Evolutionary conservation across 2,888 invertebrate genomes (phyloP), one percentile per base, ranked within the genome.

Genomic region (Oxyteleia sp.): DNA sequence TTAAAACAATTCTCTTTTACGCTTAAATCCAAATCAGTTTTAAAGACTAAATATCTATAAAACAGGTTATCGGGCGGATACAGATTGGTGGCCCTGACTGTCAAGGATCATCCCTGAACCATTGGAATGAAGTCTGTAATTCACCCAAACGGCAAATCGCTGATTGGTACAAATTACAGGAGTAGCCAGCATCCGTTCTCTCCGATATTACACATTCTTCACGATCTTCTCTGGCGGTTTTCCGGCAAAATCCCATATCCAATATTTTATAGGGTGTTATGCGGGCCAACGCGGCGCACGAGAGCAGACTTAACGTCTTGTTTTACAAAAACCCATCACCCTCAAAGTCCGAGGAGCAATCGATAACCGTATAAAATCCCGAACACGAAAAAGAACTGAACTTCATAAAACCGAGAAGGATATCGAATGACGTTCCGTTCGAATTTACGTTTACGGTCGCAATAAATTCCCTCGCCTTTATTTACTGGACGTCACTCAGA

Each of bases 161-260:
- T 86, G 99, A 99, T 94, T 99, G 99, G 99, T 99, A 99, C 95
- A 98, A 99, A 94, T 95, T 99, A 90, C 96, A 97, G 94, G 98
- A 98, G 95, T 98, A 96, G 32, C 55, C 63, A 71, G 51, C 15
- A 29, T 64, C 59, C 15, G 2, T 11, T 38, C 23, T 45, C 15
- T 55, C 23, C 26, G 55, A 45, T 29, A 80, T 35, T 16, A 45
- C 29, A 63, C 32, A 66, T 43, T 43, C 32, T 63, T 51, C 59
- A 63, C 20, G 35, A 69, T 23, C 61, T 66, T 68, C 61, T 61
- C 35, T 49, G 51, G 11, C 59, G 75, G n/a, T 68, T 66, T 79
- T 72, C 80, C 29, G 71, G 49, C 79, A 71, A 76, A 85, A 84
- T 82, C 84, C 84, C 83, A 71, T 86, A 84, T 85, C 83, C 82